Evolutionary conservation across 2,888 invertebrate species (phyloP), one percentile per base, ranked within the genome.

Genomic region (Diarsia brunnea): DNA sequence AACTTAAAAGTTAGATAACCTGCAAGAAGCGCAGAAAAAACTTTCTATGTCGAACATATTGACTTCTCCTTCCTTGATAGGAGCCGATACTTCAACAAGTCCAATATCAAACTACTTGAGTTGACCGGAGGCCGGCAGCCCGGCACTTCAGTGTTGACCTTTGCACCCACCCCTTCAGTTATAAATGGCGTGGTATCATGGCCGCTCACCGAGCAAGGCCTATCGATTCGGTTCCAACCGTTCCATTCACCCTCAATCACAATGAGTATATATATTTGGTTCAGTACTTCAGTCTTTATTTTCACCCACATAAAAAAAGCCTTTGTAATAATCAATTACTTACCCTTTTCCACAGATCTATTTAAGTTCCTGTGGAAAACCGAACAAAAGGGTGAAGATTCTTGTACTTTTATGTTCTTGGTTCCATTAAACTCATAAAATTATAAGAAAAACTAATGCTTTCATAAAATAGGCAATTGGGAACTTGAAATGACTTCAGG

Each of bases 151-250:
- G n/a, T 21, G 31, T 27, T 73, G 80, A 69, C 83, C 80, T 80
- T 83, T 79, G 82, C 69, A 75, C 79, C 79, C 68, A 71, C 73
- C 80, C 80, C 53, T 70, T 71, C 73, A 27, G 55, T 71, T 79
- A 43, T 66, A 83, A 74, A 61, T 47, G 55, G 70, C 69, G 38
- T 12, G 21, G 49, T 27, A 67, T 55, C 45, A 84, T 65, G 82
- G 84, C 73, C 76, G 24, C 5, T 73, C 73, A 66, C 61, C 65
- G 63, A 71, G 38, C 70, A 71, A 75, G 84, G 73, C 69, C 71
- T 66, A 84, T 84, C 76, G 84, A 83, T 83, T 71, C n/a, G 8
- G 69, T 76, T 80, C 76, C 76, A 84, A 80, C 84, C 84, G 69
- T 76, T 80, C 76, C 76, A 84, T 84, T 83, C 84, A 83, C 84